These are phyloP conservation scores for Propithecus perrieri DNA, from an alignment of 2,797 vertebrate species.

Conservation along the genomic window DNA sequence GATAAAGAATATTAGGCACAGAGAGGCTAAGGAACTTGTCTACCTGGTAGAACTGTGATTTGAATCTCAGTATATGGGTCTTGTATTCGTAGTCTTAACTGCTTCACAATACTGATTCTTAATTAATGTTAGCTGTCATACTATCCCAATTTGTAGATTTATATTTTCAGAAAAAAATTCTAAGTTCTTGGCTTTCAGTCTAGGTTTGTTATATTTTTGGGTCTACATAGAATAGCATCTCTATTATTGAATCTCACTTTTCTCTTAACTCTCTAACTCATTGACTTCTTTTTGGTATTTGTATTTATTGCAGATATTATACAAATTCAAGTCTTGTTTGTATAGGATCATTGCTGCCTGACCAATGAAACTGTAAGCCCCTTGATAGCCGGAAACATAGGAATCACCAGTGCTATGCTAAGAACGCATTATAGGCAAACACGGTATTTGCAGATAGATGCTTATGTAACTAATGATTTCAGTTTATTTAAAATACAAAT, in stretches of 20 bases:
- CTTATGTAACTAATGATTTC: conserved; percentile 58
- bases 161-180: neutral
- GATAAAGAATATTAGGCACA: neutral
- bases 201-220: neutral
- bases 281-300: neutral
- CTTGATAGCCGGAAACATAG: neutral
- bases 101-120: neutral
- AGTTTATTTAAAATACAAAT: conserved; percentile 60
- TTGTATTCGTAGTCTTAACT: neutral
- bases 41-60: neutral
- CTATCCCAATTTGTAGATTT: neutral
- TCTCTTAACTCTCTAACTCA: neutral
- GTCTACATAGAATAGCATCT: neutral
- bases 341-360: neutral
- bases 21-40: neutral
- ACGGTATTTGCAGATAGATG: conserved; percentile 6
- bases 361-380: neutral
- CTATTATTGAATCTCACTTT: neutral
- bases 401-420: neutral
- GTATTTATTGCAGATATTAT: neutral
- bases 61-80: neutral
- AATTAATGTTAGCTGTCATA: neutral
- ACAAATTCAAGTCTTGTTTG: neutral
- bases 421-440: neutral
- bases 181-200: neutral